These are phyloP conservation scores for Drosophila sp. DNA, from an alignment of 1,140 invertebrate species.

Conservation along the genomic window DNA sequence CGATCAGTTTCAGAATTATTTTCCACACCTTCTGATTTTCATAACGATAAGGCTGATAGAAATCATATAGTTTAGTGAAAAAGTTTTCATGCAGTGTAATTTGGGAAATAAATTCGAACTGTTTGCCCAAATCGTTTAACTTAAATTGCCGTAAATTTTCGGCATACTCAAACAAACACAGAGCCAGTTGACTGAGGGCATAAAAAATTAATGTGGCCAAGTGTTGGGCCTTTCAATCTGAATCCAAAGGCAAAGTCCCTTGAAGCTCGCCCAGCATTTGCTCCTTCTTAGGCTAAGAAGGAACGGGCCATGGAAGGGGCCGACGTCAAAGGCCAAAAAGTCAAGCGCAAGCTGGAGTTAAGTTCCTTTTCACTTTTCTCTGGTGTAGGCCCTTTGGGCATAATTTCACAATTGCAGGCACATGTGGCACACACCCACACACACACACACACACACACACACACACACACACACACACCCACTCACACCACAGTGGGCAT, in stretches of 20 bases:
- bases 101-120: constrained; percentile 2
- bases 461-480: constrained; percentile 1
- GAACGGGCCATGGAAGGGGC: background rate
- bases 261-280: constrained; percentile 6
- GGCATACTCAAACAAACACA: constrained; percentile 11
- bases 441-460: constrained; percentile 19
- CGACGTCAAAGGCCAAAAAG: constrained; percentile 60
- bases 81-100: background rate
- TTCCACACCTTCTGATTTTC: too few relatives aligned
- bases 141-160: constrained; percentile 69
- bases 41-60: too few relatives aligned
- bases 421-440: constrained; percentile 54
- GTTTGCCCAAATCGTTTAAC: constrained; percentile 56
- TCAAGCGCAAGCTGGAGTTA: constrained; percentile 40
- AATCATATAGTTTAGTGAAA: background rate
- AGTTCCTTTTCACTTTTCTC: constrained; percentile 51
- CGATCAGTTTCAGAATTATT: too few relatives aligned
- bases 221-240: constrained; percentile 37
- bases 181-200: constrained; percentile 18
- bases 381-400: constrained; percentile 56
- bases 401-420: constrained; percentile 74
- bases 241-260: constrained; percentile 20
- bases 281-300: constrained; percentile 1
- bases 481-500: background rate
- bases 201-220: constrained; percentile 64